Evolutionary conservation across 2,797 vertebrate genomes (phyloP), one percentile per base, ranked within the genome.

Genomic region (Acestrorhynchus altus): DNA sequence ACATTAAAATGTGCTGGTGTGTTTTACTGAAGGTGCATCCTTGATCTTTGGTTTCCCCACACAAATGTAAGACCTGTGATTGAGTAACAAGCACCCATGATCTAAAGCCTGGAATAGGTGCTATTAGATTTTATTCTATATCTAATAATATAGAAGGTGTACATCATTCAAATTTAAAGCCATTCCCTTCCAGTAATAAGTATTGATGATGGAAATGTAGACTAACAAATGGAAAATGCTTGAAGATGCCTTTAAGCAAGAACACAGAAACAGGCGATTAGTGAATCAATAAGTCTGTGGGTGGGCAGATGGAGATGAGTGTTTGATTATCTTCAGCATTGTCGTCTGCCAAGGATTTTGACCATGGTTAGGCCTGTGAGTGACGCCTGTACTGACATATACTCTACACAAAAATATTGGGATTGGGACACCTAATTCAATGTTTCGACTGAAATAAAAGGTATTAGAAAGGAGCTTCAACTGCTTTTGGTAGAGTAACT

Each of bases 251-350:
- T 60, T 16, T 18, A 22, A 60, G 57, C 57, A 35, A 20, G 61
- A 44, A 64, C 20, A 64, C 10, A 22, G 61, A 42, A 40, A 44
- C 4, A 63, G 28, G 39, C 22, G 60, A 63, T 63, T 63, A 63
- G 31, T 42, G 61, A n/a, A 64, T 40, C 61, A 64, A 64, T 64
- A 40, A 22, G 61, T 2, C 39, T 22, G 39, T 26, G 39, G n/a
- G 39, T 44, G 39, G 39, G 42, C 18, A 64, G 39, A 22, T n/a
- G 11, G n/a, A 20, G 39, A 39, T 64, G 31, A 42, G 60, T 12
- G 4, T 22, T 42, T 64, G 16, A 4, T 35, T 42, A 11, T n/a
- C 10, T 64, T 10, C 20, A 40, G 31, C 35, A 64, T 22, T 60
- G 13, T 42, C 12, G 22, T 40, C 18, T 42, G 60, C 18, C 18